Percentiles rank a stretch among this genome's conserved stretches.
phyloP scores from a whole-genome alignment of 2,888 invertebrate genomes.

The Euplexia lucipara region DNA sequence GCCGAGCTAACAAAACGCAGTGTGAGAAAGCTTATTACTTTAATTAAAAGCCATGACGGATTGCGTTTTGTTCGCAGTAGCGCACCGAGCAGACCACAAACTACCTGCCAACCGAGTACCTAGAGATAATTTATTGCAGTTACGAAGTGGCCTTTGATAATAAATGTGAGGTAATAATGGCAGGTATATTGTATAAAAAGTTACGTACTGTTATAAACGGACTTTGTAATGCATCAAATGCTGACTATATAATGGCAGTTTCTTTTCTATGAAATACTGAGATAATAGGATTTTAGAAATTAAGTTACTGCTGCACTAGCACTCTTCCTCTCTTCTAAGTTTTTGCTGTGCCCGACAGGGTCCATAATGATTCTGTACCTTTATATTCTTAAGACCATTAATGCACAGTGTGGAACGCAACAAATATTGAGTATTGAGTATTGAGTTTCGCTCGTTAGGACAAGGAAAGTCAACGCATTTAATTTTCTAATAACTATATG shows the following conservation, averaged over 20 bases:
- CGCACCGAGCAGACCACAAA: conserved; percentile 21
- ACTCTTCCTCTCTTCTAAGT: no score
- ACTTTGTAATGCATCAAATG: no score
- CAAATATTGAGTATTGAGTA: no score
- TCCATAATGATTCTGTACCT: no score
- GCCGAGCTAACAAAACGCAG: conserved; percentile 28
- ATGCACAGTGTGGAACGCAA: no score
- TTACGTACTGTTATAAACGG: no score
- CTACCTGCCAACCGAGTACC: conserved; percentile 16
- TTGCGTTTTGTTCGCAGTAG: conserved; percentile 29
- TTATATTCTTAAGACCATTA: no score
- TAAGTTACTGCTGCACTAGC: no score
- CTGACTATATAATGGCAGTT: conserved; percentile 2
- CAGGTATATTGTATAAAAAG: conserved; percentile 7
- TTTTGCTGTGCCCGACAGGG: no score
- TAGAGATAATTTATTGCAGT: conserved; percentile 47
- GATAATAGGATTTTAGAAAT: no score
- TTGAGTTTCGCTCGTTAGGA: not conserved
- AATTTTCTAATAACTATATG: no score
- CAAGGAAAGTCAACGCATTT: not conserved
- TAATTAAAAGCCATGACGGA: conserved; percentile 57
- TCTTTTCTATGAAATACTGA: not conserved
- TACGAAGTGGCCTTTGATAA: conserved; percentile 30
- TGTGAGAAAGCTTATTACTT: conserved; percentile 39
- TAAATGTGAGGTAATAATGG: conserved; percentile 42